Conservation (phyloP, 2,888 invertebrate genomes). For the Epirrhoe alternata region DNA sequence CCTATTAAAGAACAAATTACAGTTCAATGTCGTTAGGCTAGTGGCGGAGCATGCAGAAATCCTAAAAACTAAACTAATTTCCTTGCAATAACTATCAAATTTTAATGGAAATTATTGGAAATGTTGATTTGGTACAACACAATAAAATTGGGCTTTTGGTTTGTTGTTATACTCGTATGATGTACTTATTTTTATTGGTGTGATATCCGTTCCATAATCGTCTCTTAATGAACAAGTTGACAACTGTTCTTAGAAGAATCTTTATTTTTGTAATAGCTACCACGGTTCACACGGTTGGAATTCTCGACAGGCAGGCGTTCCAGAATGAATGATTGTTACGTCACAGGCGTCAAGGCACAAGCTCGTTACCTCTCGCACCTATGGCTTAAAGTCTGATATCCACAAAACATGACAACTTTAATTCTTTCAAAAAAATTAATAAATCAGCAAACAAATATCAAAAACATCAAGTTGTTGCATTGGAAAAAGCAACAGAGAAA, state of each 20-base stretch:
- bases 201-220: no score
- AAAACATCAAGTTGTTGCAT: neutral
- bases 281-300: conserved; percentile 42
- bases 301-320: conserved; percentile 53
- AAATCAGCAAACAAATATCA: neutral
- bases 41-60: no score
- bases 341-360: conserved; percentile 46
- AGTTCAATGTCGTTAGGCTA: no score
- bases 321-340: conserved; percentile 56
- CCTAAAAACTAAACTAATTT: no score
- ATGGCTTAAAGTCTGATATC: conserved; percentile 19
- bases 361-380: conserved; percentile 50
- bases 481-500: neutral
- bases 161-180: no score
- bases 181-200: no score
- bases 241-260: conserved; percentile 9
- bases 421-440: neutral
- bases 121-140: no score
- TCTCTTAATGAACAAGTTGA: conserved; percentile 2
- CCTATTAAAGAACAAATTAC: no score
- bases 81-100: no score
- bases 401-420: conserved; percentile 7
- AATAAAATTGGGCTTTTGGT: no score
- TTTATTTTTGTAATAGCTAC: conserved; percentile 15
- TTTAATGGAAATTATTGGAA: no score